These are phyloP conservation scores for Dromococcyx pavoninus DNA, from an alignment of 2,797 vertebrate species.

Conservation along the genomic window DNA sequence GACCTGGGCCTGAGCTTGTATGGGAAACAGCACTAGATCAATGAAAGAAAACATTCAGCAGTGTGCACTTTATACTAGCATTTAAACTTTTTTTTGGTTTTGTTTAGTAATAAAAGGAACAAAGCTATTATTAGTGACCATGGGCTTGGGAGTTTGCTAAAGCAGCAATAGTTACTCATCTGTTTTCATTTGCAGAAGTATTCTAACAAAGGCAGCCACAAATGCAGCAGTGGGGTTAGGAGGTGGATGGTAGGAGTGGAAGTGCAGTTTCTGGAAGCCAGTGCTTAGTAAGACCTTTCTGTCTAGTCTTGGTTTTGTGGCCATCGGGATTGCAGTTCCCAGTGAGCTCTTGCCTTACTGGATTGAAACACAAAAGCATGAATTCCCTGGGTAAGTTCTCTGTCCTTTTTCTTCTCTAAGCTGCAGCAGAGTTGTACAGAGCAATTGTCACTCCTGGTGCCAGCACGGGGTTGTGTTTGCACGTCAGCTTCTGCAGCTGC, in stretches of 20 bases:
- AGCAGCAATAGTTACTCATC: slow-evolving; percentile 76
- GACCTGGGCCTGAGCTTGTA: not conserved
- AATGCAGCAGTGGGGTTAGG: slow-evolving; percentile 59
- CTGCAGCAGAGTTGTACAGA: not conserved
- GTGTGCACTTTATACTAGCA: slow-evolving; percentile 30
- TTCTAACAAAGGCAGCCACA: slow-evolving; percentile 68
- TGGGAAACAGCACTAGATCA: not conserved
- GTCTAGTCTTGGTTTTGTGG: slow-evolving; percentile 38
- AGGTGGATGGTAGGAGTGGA: slow-evolving; percentile 73
- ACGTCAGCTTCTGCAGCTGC: not conserved
- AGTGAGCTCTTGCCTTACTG: slow-evolving; percentile 45
- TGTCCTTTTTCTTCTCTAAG: slow-evolving; percentile 20
- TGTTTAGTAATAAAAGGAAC: slow-evolving; percentile 65
- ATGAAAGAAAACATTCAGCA: slow-evolving; percentile 49
- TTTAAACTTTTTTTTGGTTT: slow-evolving; percentile 29
- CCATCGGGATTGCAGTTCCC: not conserved
- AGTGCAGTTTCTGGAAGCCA: slow-evolving; percentile 59
- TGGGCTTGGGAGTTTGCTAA: slow-evolving; percentile 67
- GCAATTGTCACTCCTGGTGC: not conserved
- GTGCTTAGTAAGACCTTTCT: slow-evolving; percentile 58
- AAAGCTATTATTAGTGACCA: slow-evolving; percentile 60
- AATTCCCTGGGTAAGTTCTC: slow-evolving; percentile 73
- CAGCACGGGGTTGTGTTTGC: not conserved
- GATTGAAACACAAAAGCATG: slow-evolving; percentile 61
- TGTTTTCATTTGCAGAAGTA: slow-evolving; percentile 79